Percentiles rank a stretch among this genome's conserved stretches.
Conservation (phyloP, 1,140 invertebrate species). For the Bombus turneri region DNA sequence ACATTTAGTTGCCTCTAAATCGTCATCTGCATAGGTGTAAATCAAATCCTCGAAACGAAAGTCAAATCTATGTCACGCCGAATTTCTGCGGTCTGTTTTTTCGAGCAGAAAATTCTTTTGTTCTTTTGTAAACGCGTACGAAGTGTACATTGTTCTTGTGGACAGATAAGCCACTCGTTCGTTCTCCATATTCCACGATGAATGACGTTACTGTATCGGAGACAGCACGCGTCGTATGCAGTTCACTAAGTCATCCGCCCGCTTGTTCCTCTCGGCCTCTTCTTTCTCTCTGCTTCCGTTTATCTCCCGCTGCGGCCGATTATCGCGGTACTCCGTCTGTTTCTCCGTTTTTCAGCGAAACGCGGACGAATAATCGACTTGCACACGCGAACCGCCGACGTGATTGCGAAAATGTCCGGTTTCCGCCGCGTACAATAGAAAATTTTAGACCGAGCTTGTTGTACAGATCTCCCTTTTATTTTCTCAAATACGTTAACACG, state of each 20-base stretch:
- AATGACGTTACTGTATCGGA: conserved; percentile 45
- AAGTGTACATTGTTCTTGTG: conserved; percentile 50
- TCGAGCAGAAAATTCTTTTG: neutral
- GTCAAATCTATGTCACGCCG: neutral
- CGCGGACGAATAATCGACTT: conserved; percentile 24
- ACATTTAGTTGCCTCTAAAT: neutral
- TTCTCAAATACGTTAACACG: too few species aligned
- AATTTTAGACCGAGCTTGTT: neutral
- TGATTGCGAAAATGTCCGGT: conserved; percentile 21
- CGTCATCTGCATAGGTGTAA: neutral
- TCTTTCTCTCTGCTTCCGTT: neutral
- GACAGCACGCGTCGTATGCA: conserved; percentile 29
- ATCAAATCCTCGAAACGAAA: neutral
- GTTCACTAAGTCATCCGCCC: conserved; percentile 18
- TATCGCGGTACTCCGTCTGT: conserved; percentile 12
- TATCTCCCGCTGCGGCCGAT: neutral
- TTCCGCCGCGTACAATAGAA: conserved; percentile 4
- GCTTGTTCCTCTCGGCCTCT: conserved; percentile 7
- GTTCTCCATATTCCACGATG: conserved; percentile 40
- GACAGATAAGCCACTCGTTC: conserved; percentile 37
- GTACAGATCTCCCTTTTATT: too few species aligned
- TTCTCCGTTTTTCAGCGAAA: conserved; percentile 36
- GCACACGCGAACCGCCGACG: conserved; percentile 5
- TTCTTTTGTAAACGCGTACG: neutral
- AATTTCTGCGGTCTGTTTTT: neutral